Base-by-base conservation (phyloP, 2,797 vertebrate genomes). In the Atherinosoma microstoma region DNA sequence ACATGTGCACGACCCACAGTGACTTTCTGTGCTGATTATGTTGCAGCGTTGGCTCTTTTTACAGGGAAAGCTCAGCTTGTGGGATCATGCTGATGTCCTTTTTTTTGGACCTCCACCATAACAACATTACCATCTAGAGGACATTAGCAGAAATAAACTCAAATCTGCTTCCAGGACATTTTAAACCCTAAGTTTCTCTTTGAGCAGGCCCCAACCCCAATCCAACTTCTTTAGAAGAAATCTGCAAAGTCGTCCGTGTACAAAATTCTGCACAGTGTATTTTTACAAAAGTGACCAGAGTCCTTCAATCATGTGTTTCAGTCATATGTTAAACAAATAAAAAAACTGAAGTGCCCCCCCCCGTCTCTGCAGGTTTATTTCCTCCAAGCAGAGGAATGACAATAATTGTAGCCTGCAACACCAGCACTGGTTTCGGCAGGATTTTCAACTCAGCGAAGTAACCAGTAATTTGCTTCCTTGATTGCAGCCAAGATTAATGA, bases 111-210 rank as follows among this genome's bases (percentile, higher is more conserved):
- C 42, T 70, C 12, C 1, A 9, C 10, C 9, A 4, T 6, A 13
- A 27, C 67, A 74, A 76, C 57, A 36, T 63, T 73, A 70, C 12
- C 85, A 87, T 8, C 86, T 81, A 29, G 66, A 57, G 79, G 81
- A 6, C 22, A 67, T 7, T 1, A 47, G 57, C 54, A 32, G n/a
- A 56, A 57, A 16, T 20, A n/a, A 8, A 47, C 16, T 20, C 8
- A 47, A 47, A 13, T 6, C 24, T 56, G 53, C 13, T 29, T 4
- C 47, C 47, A 11, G n/a, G 45, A n/a, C 45, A 18, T 10, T 49
- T 32, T 22, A 30, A 67, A 34, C 12, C n/a, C 2, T 1, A 24
- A 22, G 22, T 6, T 27, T 45, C 20, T 20, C 47, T 45, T 42
- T 58, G 27, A 57, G 27, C 18, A 13, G 13, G 53, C 6, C 15